Evolutionary conservation across 2,797 vertebrate genomes (phyloP).

Genomic region (Crotalus adamanteus): DNA sequence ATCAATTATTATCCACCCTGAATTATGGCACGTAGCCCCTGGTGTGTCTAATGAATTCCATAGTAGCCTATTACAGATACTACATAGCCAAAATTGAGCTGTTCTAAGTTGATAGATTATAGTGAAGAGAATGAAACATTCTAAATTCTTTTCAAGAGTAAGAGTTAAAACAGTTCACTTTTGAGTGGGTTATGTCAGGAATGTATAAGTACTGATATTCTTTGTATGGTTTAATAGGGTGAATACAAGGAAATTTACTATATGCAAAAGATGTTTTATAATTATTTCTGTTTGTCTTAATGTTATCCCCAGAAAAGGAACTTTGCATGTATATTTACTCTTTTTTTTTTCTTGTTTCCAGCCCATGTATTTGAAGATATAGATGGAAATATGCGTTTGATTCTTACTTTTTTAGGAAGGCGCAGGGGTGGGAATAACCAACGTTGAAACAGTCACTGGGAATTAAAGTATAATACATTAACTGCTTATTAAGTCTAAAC

Average conservation of each 20-base stretch:
- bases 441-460: background rate
- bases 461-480: background rate
- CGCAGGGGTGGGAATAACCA: too few relatives aligned
- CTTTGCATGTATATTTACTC: background rate
- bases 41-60: background rate
- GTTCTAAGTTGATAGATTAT: background rate
- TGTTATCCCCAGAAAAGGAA: background rate
- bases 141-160: background rate
- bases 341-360: background rate
- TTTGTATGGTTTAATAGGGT: background rate
- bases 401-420: background rate
- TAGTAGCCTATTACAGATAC: background rate
- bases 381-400: background rate
- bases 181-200: background rate
- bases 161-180: background rate
- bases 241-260: background rate
- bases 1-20: too few relatives aligned
- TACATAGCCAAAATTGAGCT: background rate
- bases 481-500: background rate
- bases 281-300: background rate
- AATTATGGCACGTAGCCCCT: background rate
- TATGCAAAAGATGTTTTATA: background rate
- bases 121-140: background rate
- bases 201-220: background rate
- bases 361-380: background rate